A percentile compares a stretch with the other conserved stretches of the same genome.
Conservation (phyloP, 1,140 invertebrate species). For the Diploscapter pachys region DNA sequence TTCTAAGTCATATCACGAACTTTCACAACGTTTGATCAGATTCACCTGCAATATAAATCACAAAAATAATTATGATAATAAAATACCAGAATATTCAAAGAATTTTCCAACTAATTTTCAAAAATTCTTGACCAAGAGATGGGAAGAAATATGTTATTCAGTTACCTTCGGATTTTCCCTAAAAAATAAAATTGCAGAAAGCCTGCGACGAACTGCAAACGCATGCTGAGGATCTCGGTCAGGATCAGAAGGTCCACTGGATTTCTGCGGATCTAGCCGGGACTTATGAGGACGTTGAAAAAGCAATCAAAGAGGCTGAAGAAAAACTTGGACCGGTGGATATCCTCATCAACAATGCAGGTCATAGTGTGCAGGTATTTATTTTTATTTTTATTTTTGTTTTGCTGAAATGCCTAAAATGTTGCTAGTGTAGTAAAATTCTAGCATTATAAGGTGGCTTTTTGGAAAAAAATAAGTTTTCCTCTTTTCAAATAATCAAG, state of each 20-base stretch:
- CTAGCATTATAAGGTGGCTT: neutral
- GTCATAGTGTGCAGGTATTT: slow-evolving; percentile 58
- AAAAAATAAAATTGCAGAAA: no score
- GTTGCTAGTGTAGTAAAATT: neutral
- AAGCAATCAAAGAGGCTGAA: slow-evolving; percentile 65
- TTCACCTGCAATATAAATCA: no score
- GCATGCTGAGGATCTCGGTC: slow-evolving; percentile 23
- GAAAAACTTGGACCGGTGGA: slow-evolving; percentile 73
- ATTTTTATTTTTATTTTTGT: neutral
- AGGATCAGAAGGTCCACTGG: slow-evolving; percentile 37
- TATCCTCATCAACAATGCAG: slow-evolving; percentile 87
- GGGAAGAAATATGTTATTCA: no score
- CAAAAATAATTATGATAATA: no score
- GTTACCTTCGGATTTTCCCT: no score
- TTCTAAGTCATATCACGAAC: no score
- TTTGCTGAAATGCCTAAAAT: neutral
- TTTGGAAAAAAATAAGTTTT: no score
- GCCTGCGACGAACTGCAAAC: slow-evolving; percentile 32
- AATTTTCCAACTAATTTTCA: no score
- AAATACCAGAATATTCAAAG: no score
- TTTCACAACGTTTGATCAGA: no score
- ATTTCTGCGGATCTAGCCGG: slow-evolving; percentile 36
- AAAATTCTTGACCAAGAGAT: no score
- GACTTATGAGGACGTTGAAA: slow-evolving; percentile 29
- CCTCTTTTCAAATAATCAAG: neutral